Evolutionary conservation across 2,113 vertebrate genomes (phyloP).

Genomic region (Lynx canadensis): DNA sequence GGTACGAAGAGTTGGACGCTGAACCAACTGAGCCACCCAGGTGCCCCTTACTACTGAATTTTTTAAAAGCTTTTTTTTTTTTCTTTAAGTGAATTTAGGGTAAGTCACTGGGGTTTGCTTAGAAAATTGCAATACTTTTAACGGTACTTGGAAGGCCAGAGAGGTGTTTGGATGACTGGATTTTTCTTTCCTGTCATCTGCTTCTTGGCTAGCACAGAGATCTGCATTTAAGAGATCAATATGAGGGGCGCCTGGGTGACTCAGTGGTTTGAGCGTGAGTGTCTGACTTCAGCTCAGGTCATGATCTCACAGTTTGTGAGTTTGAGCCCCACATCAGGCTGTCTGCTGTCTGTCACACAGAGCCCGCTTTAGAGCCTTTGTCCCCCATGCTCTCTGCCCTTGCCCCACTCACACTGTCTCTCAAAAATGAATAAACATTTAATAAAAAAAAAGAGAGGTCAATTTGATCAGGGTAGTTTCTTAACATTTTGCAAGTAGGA

Average conservation of each 20-base stretch:
- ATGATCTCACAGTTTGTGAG: no score
- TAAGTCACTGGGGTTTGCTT: neutral
- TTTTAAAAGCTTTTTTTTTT: neutral
- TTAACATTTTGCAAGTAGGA: neutral
- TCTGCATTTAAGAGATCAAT: neutral
- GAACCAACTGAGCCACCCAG: neutral
- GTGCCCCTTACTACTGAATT: neutral
- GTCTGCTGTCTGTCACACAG: no score
- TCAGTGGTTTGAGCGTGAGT: no score
- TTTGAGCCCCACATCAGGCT: no score
- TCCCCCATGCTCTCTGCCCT: no score
- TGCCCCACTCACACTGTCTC: no score
- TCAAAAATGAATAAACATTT: no score
- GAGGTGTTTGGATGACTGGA: neutral
- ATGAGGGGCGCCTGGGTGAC: neutral
- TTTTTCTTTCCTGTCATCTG: constrained; percentile 10
- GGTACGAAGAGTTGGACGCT: neutral
- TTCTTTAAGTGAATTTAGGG: neutral
- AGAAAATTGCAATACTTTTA: neutral
- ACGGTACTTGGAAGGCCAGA: neutral
- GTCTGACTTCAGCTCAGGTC: no score
- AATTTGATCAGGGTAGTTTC: neutral
- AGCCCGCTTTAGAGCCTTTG: no score
- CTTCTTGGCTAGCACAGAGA: neutral
- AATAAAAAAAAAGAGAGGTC: no score